Conservation (phyloP, 2,797 vertebrate species). For the Presbytis comata region DNA sequence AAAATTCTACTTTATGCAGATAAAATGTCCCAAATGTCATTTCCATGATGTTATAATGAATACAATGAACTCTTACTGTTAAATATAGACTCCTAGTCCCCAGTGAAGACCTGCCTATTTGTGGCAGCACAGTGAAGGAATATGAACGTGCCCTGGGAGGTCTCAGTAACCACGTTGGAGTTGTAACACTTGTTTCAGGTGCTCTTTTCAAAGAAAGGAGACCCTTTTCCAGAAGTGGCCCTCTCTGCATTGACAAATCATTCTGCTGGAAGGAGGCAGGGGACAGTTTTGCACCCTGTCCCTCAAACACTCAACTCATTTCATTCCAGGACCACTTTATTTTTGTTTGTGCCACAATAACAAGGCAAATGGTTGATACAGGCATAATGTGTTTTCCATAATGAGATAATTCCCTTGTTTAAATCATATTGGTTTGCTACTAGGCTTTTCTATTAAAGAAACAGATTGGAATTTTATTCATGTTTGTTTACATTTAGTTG, state of each 20-base stretch:
- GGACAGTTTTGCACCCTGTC: not conserved
- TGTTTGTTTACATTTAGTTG: not conserved
- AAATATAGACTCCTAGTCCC: not conserved
- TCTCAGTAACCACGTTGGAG: not conserved
- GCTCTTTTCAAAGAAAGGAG: not conserved
- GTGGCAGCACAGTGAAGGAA: not conserved
- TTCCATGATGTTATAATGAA: not conserved
- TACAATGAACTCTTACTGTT: slow-evolving; percentile 7
- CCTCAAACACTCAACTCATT: not conserved
- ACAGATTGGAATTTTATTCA: not conserved
- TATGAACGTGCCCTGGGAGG: not conserved
- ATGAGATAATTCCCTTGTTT: not conserved
- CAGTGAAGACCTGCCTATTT: not conserved
- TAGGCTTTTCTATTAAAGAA: not conserved
- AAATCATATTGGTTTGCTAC: not conserved
- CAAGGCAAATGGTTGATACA: not conserved
- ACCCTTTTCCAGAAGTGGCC: not conserved
- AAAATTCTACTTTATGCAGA: not conserved
- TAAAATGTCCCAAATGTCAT: not conserved
- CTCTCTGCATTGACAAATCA: not conserved
- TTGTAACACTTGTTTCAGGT: not conserved
- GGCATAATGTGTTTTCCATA: not conserved
- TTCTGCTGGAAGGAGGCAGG: not conserved
- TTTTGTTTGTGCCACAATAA: not conserved
- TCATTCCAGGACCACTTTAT: not conserved